Base-by-base conservation (phyloP, 2,113 vertebrate species). In the Malurus elegans region DNA sequence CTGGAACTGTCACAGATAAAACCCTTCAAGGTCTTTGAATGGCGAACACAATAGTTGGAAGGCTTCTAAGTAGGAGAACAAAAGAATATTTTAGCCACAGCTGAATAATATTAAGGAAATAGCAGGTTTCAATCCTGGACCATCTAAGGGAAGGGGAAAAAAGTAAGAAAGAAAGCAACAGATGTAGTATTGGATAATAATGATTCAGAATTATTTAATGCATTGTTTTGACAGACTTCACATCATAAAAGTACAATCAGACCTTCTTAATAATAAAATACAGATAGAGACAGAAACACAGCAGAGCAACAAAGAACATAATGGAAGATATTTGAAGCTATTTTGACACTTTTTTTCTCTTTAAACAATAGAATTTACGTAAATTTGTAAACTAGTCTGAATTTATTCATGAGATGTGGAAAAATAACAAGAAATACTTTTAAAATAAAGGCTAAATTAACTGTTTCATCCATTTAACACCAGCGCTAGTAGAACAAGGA, bases 161-260 rank as follows among this genome's bases (percentile, higher is more conserved):
- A 60, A 32, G 70, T 44, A 79, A 58, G n/a, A 7, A 81, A 91
- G 47, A 0, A 95, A 79, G 84, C 23, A 97, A 75, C 61, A 90
- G 83, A 97, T 36, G 48, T 90, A 96, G 69, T 90, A 96, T 44
- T 96, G 62, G 79, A 96, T 98, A 91, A 96, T 93, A 93, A 95
- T 92, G 92, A 97, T 90, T 96, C 86, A 87, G 88, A 97, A 97
- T 97, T 95, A 95, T 96, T 98, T 97, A 98, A 97, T 98, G 96
- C 95, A 97, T 94, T 98, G 96, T 98, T 98, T 98, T 98, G 97
- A 98, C 97, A 98, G 96, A 93, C 74, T 96, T 97, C 96, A 97
- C 79, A 80, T 97, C 90, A 95, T 79, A 96, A 95, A 96, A 96
- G 91, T 96, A 97, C 97, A 96, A 97, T 90, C 94, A 97, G 96